phyloP scores from a whole-genome alignment of 2,888 invertebrate species.

The Acronicta alni region DNA sequence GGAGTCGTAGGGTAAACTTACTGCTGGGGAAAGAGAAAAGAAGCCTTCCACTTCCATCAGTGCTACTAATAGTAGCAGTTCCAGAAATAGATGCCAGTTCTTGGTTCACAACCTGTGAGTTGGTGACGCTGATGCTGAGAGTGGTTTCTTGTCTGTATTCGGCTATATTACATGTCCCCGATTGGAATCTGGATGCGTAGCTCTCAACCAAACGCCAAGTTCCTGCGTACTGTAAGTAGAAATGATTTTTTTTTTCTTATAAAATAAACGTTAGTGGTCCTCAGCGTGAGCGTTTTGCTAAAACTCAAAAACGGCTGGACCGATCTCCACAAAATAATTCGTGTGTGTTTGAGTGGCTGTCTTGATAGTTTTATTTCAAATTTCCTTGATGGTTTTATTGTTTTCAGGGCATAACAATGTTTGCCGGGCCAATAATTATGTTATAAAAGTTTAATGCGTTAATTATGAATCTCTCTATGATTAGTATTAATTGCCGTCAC shows the following conservation, averaged over 20 bases:
- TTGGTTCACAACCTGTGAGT: conserved; percentile 78
- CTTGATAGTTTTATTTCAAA: too few relatives aligned
- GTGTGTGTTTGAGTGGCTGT: too few relatives aligned
- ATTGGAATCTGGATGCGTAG: conserved; percentile 89
- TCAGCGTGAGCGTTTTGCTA: too few relatives aligned
- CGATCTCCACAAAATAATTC: too few relatives aligned
- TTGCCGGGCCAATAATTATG: too few relatives aligned
- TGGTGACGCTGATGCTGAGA: conserved; percentile 59
- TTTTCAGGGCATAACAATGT: too few relatives aligned
- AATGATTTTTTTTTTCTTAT: too few relatives aligned
- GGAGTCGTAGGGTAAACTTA: conserved; percentile 27
- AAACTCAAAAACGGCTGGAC: too few relatives aligned
- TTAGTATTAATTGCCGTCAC: conserved; percentile 15
- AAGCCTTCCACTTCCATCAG: conserved; percentile 86
- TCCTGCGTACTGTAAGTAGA: conserved; percentile 58
- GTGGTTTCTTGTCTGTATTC: conserved; percentile 79
- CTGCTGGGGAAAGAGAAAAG: conserved; percentile 79
- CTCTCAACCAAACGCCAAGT: conserved; percentile 90
- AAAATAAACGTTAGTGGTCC: not conserved
- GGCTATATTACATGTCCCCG: conserved; percentile 90
- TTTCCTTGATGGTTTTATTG: too few relatives aligned
- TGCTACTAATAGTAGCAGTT: conserved; percentile 74
- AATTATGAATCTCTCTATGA: too few relatives aligned
- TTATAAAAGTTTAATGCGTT: too few relatives aligned
- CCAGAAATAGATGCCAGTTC: conserved; percentile 84